A percentile compares a stretch with the other conserved stretches of the same genome.
These are phyloP conservation scores for Paracentrotus lividus DNA, from an alignment of 53 echinoderm and acorn worm genomes.

Conservation along the genomic window DNA sequence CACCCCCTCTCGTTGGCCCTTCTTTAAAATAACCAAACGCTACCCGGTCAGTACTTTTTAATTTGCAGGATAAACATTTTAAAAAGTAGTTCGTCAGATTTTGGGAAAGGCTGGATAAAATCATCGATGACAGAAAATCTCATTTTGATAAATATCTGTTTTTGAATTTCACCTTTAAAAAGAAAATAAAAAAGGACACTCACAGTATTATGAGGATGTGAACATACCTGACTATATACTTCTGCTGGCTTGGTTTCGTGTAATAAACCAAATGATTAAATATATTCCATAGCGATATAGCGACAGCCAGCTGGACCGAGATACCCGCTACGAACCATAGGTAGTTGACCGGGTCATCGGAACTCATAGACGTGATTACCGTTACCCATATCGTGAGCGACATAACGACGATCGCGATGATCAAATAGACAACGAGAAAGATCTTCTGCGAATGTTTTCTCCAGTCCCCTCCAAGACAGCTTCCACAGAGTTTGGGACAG, in stretches of 20 bases:
- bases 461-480: constrained; percentile 52
- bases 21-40: too few species aligned
- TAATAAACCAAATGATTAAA: constrained; percentile 89
- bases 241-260: constrained; percentile 83
- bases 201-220: too few species aligned
- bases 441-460: constrained; percentile 39
- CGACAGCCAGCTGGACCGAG: constrained; percentile 76
- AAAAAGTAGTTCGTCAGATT: too few species aligned
- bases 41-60: too few species aligned
- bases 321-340: constrained; percentile 72
- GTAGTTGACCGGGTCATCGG: constrained; percentile 7
- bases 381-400: constrained; percentile 59
- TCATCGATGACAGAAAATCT: too few species aligned
- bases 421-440: constrained; percentile 45
- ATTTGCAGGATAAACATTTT: too few species aligned
- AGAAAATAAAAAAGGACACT: too few species aligned
- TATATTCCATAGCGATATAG: constrained; percentile 92
- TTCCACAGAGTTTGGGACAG: constrained; percentile 15
- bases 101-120: too few species aligned
- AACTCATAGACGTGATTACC: constrained; percentile 7
- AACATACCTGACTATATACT: constrained; percentile 90
- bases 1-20: too few species aligned
- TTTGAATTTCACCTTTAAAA: too few species aligned
- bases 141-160: too few species aligned
- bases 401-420: constrained; percentile 12